Percentiles rank a stretch among this genome's conserved stretches.
Conservation (phyloP, 2,888 invertebrate genomes). For the Eremobia ochroleuca region DNA sequence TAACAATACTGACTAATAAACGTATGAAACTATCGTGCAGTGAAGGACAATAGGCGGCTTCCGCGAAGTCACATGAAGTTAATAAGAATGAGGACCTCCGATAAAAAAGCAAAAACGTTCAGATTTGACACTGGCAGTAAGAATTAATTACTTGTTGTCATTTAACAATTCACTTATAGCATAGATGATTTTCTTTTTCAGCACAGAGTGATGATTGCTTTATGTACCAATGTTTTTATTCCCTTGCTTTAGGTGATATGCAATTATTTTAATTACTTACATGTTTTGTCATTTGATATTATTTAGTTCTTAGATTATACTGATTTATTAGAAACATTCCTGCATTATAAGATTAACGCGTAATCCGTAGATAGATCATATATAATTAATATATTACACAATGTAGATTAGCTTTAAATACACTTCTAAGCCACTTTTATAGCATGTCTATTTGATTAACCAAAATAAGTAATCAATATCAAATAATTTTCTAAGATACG, state of each 20-base stretch:
- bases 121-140: slow-evolving; percentile 92
- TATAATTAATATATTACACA: slow-evolving; percentile 13
- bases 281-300: slow-evolving; percentile 22
- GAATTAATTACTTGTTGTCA: slow-evolving; percentile 75
- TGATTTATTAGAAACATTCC: slow-evolving; percentile 34
- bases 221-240: slow-evolving; percentile 66
- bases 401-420: slow-evolving; percentile 44
- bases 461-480: slow-evolving; percentile 30
- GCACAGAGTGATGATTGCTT: slow-evolving; percentile 83
- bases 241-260: slow-evolving; percentile 68
- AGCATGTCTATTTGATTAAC: slow-evolving; percentile 30
- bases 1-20: slow-evolving; percentile 60
- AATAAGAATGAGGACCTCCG: slow-evolving; percentile 92
- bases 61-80: slow-evolving; percentile 92
- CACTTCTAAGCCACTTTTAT: slow-evolving; percentile 40
- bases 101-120: slow-evolving; percentile 91
- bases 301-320: slow-evolving; percentile 39
- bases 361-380: slow-evolving; percentile 43
- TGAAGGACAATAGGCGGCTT: slow-evolving; percentile 85
- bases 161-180: slow-evolving; percentile 65
- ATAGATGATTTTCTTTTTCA: slow-evolving; percentile 74
- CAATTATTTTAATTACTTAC: slow-evolving; percentile 48
- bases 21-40: slow-evolving; percentile 82
- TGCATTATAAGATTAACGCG: slow-evolving; percentile 35
- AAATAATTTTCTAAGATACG: slow-evolving; percentile 11